Percentiles rank a stretch among this genome's conserved stretches.
These are phyloP conservation scores for Lasioglossum vierecki DNA, from an alignment of 2,888 invertebrate genomes.

Conservation along the genomic window DNA sequence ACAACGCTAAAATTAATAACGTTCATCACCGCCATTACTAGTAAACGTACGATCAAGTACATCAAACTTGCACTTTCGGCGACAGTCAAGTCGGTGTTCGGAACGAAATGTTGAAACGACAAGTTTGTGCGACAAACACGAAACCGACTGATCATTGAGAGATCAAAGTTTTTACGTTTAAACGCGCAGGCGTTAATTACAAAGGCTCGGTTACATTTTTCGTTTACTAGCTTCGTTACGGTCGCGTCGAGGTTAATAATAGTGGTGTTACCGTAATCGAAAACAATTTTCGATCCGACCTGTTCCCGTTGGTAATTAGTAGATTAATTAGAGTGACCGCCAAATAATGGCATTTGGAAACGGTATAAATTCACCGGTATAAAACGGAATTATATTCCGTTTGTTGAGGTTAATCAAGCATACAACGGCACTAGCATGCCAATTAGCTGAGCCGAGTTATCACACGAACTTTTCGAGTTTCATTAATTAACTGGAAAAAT, in stretches of 20 bases:
- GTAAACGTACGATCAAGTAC: no score
- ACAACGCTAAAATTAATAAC: no score
- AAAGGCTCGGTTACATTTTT: conserved; percentile 32
- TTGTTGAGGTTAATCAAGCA: conserved; percentile 43
- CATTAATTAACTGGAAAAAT: conserved; percentile 49
- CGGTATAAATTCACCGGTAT: conserved; percentile 40
- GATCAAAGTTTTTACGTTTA: conserved; percentile 13
- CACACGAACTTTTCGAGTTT: conserved; percentile 21
- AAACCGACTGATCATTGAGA: not conserved
- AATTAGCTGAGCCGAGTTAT: conserved; percentile 39
- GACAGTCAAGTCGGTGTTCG: no score
- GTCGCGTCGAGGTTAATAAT: conserved; percentile 40
- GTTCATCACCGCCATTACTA: no score
- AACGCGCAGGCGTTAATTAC: conserved; percentile 28
- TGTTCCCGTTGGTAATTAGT: conserved; percentile 37
- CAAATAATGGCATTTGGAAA: conserved; percentile 42
- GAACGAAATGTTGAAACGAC: not conserved
- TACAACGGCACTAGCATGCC: conserved; percentile 30
- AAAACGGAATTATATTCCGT: conserved; percentile 40
- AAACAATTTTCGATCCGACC: conserved; percentile 21
- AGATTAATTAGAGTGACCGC: conserved; percentile 52
- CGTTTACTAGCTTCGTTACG: conserved; percentile 11
- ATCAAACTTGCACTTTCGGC: no score
- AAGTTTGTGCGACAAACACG: conserved; percentile 14
- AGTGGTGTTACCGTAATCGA: conserved; percentile 22